These are phyloP conservation scores for Drosophila rubida DNA, from an alignment of 2,888 invertebrate genomes.

Conservation along the genomic window DNA sequence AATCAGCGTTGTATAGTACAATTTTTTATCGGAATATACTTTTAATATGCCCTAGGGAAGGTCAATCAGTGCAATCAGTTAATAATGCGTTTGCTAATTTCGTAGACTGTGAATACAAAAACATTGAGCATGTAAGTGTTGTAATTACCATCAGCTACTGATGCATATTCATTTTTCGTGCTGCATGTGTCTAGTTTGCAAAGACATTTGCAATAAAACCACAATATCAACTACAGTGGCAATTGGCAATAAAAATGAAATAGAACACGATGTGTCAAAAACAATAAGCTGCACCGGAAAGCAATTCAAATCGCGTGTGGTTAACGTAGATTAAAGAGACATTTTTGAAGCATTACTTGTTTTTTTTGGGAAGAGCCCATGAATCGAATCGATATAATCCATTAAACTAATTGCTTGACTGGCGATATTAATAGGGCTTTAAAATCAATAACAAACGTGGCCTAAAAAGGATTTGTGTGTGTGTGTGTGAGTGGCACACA, in stretches of 20 bases:
- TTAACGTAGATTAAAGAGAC: constrained; percentile 22
- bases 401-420: constrained; percentile 30
- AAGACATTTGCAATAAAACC: constrained; percentile 1
- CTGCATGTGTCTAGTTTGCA: not conserved
- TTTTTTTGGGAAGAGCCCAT: not conserved
- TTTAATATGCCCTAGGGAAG: not conserved
- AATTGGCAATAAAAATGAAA: constrained; percentile 32
- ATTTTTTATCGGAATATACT: not conserved
- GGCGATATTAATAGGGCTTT: constrained; percentile 46
- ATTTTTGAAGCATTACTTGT: not conserved
- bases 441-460: constrained; percentile 64
- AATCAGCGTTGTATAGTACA: not conserved
- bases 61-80: not conserved
- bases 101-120: not conserved
- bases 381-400: constrained; percentile 18
- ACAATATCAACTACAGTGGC: constrained; percentile 51
- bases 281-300: constrained; percentile 30
- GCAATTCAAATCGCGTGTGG: constrained; percentile 48
- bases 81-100: not conserved
- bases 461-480: constrained; percentile 35
- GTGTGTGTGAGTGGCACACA: not conserved
- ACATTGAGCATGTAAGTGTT: not conserved
- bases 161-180: not conserved
- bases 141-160: not conserved
- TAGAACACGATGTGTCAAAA: constrained; percentile 36